Percentiles rank a stretch among this genome's conserved stretches.
Evolutionary conservation across 2,797 vertebrate species (phyloP).

Genomic region (Acipenser oxyrinchus): DNA sequence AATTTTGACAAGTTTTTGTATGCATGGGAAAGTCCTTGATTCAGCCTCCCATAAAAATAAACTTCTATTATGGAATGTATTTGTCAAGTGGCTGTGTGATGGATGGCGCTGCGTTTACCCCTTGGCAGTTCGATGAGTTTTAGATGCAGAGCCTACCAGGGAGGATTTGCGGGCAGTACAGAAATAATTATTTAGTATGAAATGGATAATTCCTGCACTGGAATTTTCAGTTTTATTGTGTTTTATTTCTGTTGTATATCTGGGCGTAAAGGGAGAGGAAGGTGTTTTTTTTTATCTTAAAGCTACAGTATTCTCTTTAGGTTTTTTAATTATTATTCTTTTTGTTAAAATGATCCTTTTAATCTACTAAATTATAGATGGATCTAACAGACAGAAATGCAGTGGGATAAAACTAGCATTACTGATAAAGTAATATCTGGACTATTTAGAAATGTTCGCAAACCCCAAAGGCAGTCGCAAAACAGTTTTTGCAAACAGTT

Average conservation of each 20-base stretch:
- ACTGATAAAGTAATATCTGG: no score
- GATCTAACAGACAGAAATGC: no score
- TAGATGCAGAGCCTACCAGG: slow-evolving; percentile 87
- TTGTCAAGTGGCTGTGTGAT: slow-evolving; percentile 99
- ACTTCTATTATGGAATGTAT: slow-evolving; percentile 99
- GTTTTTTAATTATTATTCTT: no score
- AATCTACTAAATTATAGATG: no score
- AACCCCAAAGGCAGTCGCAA: no score
- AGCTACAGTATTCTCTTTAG: no score
- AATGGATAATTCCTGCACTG: slow-evolving; percentile 81
- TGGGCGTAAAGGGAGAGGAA: slow-evolving; percentile 41
- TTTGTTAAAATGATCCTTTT: no score
- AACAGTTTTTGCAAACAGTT: no score
- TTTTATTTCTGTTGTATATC: slow-evolving; percentile 63
- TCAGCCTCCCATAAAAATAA: slow-evolving; percentile 99
- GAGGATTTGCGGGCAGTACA: slow-evolving; percentile 85
- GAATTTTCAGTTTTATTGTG: slow-evolving; percentile 82
- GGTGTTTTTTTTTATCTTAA: slow-evolving; percentile 23
- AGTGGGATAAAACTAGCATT: no score
- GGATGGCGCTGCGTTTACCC: slow-evolving; percentile 97
- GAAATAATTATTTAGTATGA: slow-evolving; percentile 95
- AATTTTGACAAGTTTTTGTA: slow-evolving; percentile 99
- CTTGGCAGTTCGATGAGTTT: slow-evolving; percentile 97
- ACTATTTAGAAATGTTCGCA: no score
- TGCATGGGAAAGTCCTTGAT: slow-evolving; percentile 99